Percentiles rank a stretch among this genome's conserved stretches.
These are phyloP conservation scores for Cyanoliseus patagonus DNA, from an alignment of 2,113 vertebrate genomes.

Conservation along the genomic window DNA sequence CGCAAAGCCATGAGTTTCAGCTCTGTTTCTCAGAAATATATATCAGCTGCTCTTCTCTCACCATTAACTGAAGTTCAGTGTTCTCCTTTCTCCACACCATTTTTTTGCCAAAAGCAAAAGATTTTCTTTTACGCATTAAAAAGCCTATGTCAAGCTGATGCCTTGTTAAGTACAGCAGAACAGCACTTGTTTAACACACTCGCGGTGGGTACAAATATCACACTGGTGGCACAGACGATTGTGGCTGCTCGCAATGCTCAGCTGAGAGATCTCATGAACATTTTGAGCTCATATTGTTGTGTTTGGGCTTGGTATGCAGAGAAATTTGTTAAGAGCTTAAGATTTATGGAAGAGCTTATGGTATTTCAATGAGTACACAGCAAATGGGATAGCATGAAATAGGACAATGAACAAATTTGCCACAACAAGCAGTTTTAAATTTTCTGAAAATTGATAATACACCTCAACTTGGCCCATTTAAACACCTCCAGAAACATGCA, in stretches of 20 bases:
- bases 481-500: background rate
- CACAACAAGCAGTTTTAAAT: rapidly evolving
- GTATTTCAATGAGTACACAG: background rate
- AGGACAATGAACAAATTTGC: rapidly evolving
- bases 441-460: background rate
- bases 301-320: background rate
- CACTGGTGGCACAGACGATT: rapidly evolving
- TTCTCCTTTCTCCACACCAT: background rate
- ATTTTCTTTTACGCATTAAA: background rate
- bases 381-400: background rate
- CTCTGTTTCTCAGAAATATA: background rate
- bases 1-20: background rate
- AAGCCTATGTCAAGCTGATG: background rate
- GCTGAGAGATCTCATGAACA: background rate
- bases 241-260: rapidly evolving
- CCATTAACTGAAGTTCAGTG: background rate
- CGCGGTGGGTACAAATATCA: background rate
- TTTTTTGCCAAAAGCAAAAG: background rate
- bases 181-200: background rate
- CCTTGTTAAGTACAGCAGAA: background rate
- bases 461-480: background rate
- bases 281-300: rapidly evolving
- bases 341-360: background rate
- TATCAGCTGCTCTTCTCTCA: rapidly evolving
- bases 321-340: rapidly evolving